Conservation (phyloP, 2,888 invertebrate genomes). For the Luffia ferchaultella region DNA sequence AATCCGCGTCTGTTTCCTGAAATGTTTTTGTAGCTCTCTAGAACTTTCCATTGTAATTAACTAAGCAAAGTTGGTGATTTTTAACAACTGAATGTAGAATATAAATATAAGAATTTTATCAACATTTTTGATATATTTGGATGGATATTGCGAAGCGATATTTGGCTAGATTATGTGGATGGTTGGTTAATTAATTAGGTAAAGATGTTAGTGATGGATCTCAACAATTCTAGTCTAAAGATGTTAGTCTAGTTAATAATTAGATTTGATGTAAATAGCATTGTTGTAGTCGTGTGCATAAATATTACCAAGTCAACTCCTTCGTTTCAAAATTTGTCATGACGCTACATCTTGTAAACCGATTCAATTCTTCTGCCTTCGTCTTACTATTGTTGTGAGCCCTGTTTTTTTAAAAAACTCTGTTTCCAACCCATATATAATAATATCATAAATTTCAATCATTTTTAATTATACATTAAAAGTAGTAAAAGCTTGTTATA, state of each 20-base stretch:
- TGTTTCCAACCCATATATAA: too few relatives aligned
- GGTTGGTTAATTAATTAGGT: neutral
- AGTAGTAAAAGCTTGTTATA: too few relatives aligned
- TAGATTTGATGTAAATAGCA: neutral
- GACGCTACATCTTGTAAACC: too few relatives aligned
- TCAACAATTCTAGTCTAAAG: neutral
- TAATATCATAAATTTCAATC: too few relatives aligned
- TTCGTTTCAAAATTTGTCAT: too few relatives aligned
- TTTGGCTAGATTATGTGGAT: conserved; percentile 9
- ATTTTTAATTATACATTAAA: too few relatives aligned
- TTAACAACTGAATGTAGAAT: neutral
- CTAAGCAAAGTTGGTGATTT: neutral
- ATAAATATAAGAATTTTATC: conserved; percentile 11
- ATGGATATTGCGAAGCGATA: conserved; percentile 57
- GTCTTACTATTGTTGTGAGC: too few relatives aligned
- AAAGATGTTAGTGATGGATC: neutral
- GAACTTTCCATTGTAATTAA: neutral
- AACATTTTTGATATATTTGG: conserved; percentile 14
- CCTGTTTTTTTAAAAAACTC: too few relatives aligned
- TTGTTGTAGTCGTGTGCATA: neutral
- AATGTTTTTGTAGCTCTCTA: neutral
- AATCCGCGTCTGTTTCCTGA: neutral
- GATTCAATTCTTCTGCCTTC: too few relatives aligned
- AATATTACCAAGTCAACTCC: too few relatives aligned
- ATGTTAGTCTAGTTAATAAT: neutral